Base-by-base conservation (phyloP, 1,140 invertebrate genomes). In the Agrilus planipennis region DNA sequence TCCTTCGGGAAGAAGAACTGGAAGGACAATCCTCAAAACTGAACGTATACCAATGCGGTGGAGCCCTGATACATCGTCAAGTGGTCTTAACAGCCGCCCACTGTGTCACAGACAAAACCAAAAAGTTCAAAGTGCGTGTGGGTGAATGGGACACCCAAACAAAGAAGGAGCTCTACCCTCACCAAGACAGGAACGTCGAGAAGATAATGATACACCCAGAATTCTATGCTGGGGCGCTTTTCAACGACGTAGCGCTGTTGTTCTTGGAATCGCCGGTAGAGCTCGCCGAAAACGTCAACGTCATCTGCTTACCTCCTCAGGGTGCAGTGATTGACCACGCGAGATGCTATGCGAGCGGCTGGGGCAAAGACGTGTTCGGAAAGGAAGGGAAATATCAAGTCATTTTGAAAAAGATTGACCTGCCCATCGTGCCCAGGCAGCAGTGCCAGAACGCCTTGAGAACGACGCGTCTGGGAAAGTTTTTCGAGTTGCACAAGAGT, bases 61-160 rank as follows among this genome's bases (percentile, higher is more conserved):
- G 79, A 1, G 73, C 83, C 4, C 61, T 89, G 3, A 83, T 89
- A 44, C 76, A 83, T 48, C 70, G 71, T 3, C 63, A 61, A 17
- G 79, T 78, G 1, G 77, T 85, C 0, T 52, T 87, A 4, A 87
- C 83, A 0, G 79, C 77, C 1, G 79, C 77, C 14, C 81, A 85
- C 53, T 75, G 72, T 41, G 68, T 75, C 0, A 54, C 37, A 1
- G 58, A 53, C 4, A 53, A 60, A 35, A 28, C 58, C 19, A 39
- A 55, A 52, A 45, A 52, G 20, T 54, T 78, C 46, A 73, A 72
- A 51, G 60, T 82, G 5, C 68, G 82, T 4, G 74, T 78, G 4
- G 83, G 83, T 7, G 81, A 85, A 68, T 85, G 81, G 80, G 81
- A 89, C 54, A 87, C 83, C 0, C 79, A 87, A 55, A 80, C 75